Base-by-base conservation (phyloP, 2,797 vertebrate species). In the Merluccius polli region DNA sequence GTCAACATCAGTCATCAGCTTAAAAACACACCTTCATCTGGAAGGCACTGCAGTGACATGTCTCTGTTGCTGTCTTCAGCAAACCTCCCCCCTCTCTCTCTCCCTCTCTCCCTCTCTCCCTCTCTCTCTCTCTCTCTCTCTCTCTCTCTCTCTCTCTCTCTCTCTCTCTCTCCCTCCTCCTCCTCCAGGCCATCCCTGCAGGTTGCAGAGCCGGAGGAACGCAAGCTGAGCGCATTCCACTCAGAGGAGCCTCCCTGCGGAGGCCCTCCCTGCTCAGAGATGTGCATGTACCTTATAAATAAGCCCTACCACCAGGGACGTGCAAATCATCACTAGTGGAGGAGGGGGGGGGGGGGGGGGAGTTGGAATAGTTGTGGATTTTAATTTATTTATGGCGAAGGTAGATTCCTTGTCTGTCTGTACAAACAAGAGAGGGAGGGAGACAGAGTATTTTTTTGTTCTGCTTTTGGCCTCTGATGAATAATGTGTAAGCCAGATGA, bases 141-240 rank as follows among this genome's bases (percentile, higher is more conserved):
- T n/a, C n/a, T n/a, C n/a, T n/a, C n/a, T n/a, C n/a, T n/a, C n/a
- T n/a, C n/a, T n/a, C n/a, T n/a, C 33, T 35, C 33, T 8, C 33
- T 8, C 3, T 35, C 33, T 3, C 8, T 8, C 33, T 35, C 33
- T 8, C 8, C 33, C 33, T 18, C 13, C 41, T 48, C 33, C 3
- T 3, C 41, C 41, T 18, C 41, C 41, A 38, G 41, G 41, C 41
- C 41, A 48, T 38, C 44, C 2, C 15, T 3, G 44, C 44, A 48
- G 44, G 44, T 18, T 48, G 16, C 15, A 27, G 68, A 75, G 77
- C 81, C 72, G 67, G 31, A 77, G 71, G 76, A 86, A 48, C 18
- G 41, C 41, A 87, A 81, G 76, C 76, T 80, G 68, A 78, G 72
- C 44, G 68, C 70, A 73, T 81, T 81, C 71, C 77, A 71, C 33